Evolutionary conservation across 2,797 vertebrate genomes (phyloP).

Genomic region (Sebastes matsubarae): DNA sequence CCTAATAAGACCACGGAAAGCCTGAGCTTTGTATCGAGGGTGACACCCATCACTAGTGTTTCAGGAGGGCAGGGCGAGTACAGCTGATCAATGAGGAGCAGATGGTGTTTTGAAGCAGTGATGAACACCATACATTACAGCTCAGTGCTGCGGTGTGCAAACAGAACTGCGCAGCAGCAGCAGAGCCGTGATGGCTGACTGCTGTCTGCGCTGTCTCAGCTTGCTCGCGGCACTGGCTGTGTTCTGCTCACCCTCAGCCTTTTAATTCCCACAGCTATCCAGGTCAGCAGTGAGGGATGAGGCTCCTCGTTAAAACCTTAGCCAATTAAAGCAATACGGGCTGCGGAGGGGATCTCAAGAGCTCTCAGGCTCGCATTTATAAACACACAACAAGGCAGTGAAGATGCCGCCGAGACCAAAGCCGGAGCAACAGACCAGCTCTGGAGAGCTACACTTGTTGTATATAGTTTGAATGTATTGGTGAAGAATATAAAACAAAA

Average conservation of each 20-base stretch:
- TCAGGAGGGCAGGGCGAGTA: slow-evolving; percentile 30
- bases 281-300: slow-evolving; percentile 83
- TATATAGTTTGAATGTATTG: slow-evolving; percentile 12
- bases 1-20: slow-evolving; percentile 67
- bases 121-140: slow-evolving; percentile 51
- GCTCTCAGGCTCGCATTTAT: slow-evolving; percentile 78
- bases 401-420: slow-evolving; percentile 64
- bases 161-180: slow-evolving; percentile 20
- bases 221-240: slow-evolving; percentile 48
- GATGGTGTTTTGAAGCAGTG: slow-evolving; percentile 56
- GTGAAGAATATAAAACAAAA: slow-evolving; percentile 12
- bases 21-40: slow-evolving; percentile 27
- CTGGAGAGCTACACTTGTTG: slow-evolving; percentile 10
- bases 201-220: slow-evolving; percentile 50
- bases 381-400: slow-evolving; percentile 77
- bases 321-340: slow-evolving; percentile 82
- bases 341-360: slow-evolving; percentile 72
- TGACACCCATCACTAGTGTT: slow-evolving; percentile 64
- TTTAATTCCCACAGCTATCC: slow-evolving; percentile 78
- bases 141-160: slow-evolving; percentile 49
- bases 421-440: slow-evolving; percentile 45
- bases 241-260: slow-evolving; percentile 65
- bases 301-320: slow-evolving; percentile 79
- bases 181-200: slow-evolving; percentile 40
- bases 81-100: slow-evolving; percentile 75